Conservation (phyloP, 92 coral and sea anemone genomes). For the Porites evermanni region DNA sequence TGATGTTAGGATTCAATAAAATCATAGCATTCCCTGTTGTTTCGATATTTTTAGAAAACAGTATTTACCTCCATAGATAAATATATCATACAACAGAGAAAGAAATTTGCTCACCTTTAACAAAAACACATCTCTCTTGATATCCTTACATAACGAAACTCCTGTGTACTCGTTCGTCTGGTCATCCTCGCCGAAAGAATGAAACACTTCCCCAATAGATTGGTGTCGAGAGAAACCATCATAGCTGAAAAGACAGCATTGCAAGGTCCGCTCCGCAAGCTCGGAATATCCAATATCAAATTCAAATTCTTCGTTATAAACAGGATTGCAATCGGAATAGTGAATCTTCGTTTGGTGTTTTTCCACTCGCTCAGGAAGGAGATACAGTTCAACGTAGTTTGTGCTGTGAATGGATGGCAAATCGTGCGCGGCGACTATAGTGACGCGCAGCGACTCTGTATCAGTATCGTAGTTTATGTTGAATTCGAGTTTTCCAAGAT, state of each 20-base stretch:
- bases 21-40: too few species aligned
- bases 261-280: conserved; percentile 90
- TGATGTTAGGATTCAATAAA: too few species aligned
- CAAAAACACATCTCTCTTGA: conserved; percentile 69
- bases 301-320: conserved; percentile 79
- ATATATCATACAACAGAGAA: not conserved
- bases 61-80: too few species aligned
- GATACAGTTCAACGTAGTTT: conserved; percentile 83
- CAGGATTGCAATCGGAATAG: conserved; percentile 79
- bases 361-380: conserved; percentile 80
- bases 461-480: conserved; percentile 77
- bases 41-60: too few species aligned
- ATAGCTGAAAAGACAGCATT: conserved; percentile 77
- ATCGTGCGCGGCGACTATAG: conserved; percentile 70
- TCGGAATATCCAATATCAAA: conserved; percentile 86
- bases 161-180: conserved; percentile 60
- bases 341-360: conserved; percentile 84
- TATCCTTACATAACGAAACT: conserved; percentile 58
- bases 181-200: conserved; percentile 87
- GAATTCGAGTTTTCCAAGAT: conserved; percentile 86
- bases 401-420: conserved; percentile 64
- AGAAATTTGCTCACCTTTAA: conserved; percentile 63
- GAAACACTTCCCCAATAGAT: conserved; percentile 87
- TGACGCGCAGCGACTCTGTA: conserved; percentile 69
- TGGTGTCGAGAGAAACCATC: conserved; percentile 92